These are phyloP conservation scores for Meles meles DNA, from an alignment of 2,113 vertebrate species.

Conservation along the genomic window DNA sequence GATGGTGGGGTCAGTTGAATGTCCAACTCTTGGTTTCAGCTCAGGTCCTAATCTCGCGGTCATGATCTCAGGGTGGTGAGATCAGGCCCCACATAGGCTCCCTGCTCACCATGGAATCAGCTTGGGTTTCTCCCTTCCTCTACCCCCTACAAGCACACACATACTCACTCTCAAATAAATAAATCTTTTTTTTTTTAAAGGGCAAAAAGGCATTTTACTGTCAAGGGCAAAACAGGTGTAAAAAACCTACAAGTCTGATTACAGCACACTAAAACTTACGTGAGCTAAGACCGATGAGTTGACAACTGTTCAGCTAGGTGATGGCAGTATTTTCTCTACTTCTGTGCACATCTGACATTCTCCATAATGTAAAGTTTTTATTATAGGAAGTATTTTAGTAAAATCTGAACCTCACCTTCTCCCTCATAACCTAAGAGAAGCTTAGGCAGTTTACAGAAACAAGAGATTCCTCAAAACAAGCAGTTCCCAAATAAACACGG, in stretches of 20 bases:
- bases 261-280: neutral
- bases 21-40: neutral
- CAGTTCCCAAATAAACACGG: neutral
- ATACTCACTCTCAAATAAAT: neutral
- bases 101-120: neutral
- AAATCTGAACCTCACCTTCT: neutral
- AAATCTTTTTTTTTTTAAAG: neutral
- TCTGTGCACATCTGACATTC: neutral
- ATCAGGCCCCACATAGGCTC: neutral
- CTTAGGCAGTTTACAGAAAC: slow-evolving; percentile 22
- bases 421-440: neutral
- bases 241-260: neutral
- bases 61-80: neutral
- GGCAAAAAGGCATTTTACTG: neutral
- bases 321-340: neutral
- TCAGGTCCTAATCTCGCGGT: neutral
- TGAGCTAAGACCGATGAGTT: neutral
- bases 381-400: neutral
- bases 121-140: neutral
- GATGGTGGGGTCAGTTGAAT: neutral
- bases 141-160: neutral
- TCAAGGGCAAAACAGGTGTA: neutral
- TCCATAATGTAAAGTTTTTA: neutral
- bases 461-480: slow-evolving; percentile 3
- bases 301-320: neutral